A percentile compares a stretch with the other conserved stretches of the same genome.
Conservation (phyloP, 2,113 vertebrate genomes). For the Apeltes quadracus region DNA sequence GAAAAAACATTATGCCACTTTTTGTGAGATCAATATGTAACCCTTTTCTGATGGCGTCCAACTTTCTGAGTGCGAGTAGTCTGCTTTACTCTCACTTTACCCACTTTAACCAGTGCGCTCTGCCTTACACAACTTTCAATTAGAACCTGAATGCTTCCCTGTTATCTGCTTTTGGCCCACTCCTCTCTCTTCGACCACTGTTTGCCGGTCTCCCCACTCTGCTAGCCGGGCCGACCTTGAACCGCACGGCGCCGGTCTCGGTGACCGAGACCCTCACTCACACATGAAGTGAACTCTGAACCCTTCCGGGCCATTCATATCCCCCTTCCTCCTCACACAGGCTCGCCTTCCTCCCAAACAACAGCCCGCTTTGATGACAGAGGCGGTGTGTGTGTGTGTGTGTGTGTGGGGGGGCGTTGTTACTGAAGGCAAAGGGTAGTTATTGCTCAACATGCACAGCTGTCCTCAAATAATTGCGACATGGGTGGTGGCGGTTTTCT, state of each 20-base stretch:
- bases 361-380: slow-evolving; percentile 61
- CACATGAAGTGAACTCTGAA: slow-evolving; percentile 66
- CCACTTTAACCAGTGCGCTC: not conserved
- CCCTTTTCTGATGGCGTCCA: not conserved
- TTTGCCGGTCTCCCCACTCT: slow-evolving; percentile 26
- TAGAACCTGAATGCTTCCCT: slow-evolving; percentile 16
- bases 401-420: slow-evolving; percentile 10
- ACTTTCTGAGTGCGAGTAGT: not conserved
- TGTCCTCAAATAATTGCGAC: slow-evolving; percentile 27
- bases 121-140: not conserved
- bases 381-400: slow-evolving; percentile 32
- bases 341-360: slow-evolving; percentile 57
- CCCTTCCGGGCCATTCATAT: slow-evolving; percentile 57
- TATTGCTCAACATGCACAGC: slow-evolving; percentile 55
- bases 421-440: slow-evolving; percentile 25
- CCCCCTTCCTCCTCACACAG: slow-evolving; percentile 24
- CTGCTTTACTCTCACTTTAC: not conserved
- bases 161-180: not conserved
- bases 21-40: slow-evolving; percentile 6
- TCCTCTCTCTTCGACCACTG: not conserved
- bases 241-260: slow-evolving; percentile 58
- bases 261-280: slow-evolving; percentile 50
- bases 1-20: not conserved
- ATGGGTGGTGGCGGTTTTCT: not conserved
- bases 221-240: slow-evolving; percentile 69